Evolutionary conservation across 2,113 vertebrate species (phyloP).

Genomic region (Gobius niger): DNA sequence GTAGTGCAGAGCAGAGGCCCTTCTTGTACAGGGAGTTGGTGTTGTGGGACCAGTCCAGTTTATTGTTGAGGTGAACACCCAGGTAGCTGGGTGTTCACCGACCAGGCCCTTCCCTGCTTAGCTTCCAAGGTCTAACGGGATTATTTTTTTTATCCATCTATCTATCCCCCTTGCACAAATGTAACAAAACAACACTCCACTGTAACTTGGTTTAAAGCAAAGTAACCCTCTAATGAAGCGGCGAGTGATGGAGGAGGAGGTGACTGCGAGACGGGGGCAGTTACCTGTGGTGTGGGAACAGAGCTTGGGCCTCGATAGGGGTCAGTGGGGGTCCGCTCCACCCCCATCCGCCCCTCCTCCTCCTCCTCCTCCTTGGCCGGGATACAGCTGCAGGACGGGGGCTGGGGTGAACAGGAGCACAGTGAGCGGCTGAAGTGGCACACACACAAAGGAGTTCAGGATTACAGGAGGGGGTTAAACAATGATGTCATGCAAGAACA

Average conservation of each 20-base stretch:
- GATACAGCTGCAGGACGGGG: conserved; percentile 54
- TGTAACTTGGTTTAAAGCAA: no score
- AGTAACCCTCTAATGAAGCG: background rate
- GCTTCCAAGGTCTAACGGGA: no score
- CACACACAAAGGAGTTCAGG: conserved; percentile 15
- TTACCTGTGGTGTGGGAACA: conserved; percentile 75
- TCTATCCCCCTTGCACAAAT: no score
- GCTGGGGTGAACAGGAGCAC: conserved; percentile 4
- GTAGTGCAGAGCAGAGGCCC: no score
- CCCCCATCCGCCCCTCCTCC: conserved; percentile 31
- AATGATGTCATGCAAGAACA: conserved; percentile 9
- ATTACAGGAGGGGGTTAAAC: background rate
- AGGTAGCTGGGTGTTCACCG: no score
- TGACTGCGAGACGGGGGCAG: conserved; percentile 38
- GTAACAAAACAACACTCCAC: no score
- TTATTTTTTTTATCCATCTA: no score
- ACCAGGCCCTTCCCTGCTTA: no score
- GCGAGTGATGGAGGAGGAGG: conserved; percentile 13
- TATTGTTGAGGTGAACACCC: no score
- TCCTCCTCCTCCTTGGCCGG: conserved; percentile 27
- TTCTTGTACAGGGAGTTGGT: no score
- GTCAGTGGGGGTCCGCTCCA: conserved; percentile 50
- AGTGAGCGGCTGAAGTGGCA: background rate
- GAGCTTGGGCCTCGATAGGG: conserved; percentile 59
- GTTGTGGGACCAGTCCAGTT: no score